These are phyloP conservation scores for Pardalotus punctatus DNA, from an alignment of 2,113 vertebrate genomes.

Conservation along the genomic window DNA sequence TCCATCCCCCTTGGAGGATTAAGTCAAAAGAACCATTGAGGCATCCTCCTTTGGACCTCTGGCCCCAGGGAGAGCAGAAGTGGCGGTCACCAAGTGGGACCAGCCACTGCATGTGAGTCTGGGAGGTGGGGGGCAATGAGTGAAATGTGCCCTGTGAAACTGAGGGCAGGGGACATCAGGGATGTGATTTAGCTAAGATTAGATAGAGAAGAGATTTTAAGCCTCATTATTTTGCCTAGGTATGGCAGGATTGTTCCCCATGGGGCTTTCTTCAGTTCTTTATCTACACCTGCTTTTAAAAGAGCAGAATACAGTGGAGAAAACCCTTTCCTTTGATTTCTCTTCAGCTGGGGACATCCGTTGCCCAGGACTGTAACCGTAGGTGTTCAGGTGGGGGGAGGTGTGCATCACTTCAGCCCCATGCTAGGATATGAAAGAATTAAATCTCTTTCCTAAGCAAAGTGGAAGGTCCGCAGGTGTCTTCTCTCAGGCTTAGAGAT, in stretches of 20 bases:
- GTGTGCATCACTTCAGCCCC: not conserved
- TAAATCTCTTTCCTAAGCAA: constrained; percentile 24
- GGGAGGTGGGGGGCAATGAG: fast-evolving
- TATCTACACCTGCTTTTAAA: constrained; percentile 27
- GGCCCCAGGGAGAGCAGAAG: not conserved
- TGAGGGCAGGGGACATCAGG: not conserved
- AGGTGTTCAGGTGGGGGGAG: not conserved
- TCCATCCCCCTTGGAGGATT: not conserved
- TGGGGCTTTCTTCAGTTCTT: not conserved
- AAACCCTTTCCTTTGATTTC: constrained; percentile 34
- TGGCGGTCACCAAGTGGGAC: not conserved
- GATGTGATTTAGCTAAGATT: not conserved
- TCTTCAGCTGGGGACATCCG: not conserved
- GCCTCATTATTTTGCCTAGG: not conserved
- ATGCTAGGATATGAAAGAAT: constrained; percentile 16
- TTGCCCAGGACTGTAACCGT: not conserved
- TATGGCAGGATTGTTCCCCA: not conserved
- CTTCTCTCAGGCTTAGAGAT: constrained; percentile 43
- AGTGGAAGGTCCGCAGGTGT: constrained; percentile 53
- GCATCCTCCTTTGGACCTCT: not conserved
- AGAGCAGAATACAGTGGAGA: not conserved
- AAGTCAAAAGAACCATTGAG: not conserved
- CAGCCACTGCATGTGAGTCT: fast-evolving
- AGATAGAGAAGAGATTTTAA: not conserved
- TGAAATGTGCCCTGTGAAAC: not conserved